Evolutionary conservation across 1,140 invertebrate species (phyloP), one percentile per base, ranked within the genome.

Genomic region (Bradynema listronoti): DNA sequence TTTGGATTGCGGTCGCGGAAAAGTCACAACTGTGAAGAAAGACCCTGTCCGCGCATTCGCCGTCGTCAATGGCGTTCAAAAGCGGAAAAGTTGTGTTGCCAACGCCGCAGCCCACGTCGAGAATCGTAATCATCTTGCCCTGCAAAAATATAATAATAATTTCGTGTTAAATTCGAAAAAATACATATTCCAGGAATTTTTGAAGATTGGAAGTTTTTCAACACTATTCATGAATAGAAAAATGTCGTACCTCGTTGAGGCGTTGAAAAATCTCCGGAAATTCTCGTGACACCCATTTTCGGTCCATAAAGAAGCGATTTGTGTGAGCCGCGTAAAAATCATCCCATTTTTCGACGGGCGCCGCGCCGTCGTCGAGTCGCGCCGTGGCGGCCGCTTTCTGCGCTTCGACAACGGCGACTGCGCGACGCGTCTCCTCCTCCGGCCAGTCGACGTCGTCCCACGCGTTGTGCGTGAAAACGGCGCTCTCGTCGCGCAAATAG

Each of bases 211-310:
- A 11, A 39, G 11, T 39, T 11, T 39, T 39, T 39, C 11, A 39
- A 39, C 11, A 39, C 19, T 39, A n/a, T n/a, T n/a, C n/a, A n/a
- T n/a, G n/a, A n/a, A n/a, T n/a, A n/a, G n/a, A n/a, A n/a, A n/a
- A n/a, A n/a, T n/a, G n/a, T n/a, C n/a, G n/a, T n/a, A n/a, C n/a
- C n/a, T n/a, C n/a, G 32, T 56, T 51, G 30, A 32, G 51, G 39
- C 24, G 32, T 32, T 66, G 55, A 49, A 76, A 85, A 22, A 99
- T 79, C 81, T 97, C 93, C 2, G 91, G 89, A 82, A 98, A 97
- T 81, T 98, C 94, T 0, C 89, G 93, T 66, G 95, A 91, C 1
- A 99, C 80, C 94, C 94, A 99, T 79, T 97, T 89, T 16, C 94
- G 83, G 75, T 98, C 91, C 83, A 96, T 97, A 78, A 98, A 99